Base-by-base conservation (phyloP, 2,888 invertebrate genomes). In the Rhagonycha fulva region DNA sequence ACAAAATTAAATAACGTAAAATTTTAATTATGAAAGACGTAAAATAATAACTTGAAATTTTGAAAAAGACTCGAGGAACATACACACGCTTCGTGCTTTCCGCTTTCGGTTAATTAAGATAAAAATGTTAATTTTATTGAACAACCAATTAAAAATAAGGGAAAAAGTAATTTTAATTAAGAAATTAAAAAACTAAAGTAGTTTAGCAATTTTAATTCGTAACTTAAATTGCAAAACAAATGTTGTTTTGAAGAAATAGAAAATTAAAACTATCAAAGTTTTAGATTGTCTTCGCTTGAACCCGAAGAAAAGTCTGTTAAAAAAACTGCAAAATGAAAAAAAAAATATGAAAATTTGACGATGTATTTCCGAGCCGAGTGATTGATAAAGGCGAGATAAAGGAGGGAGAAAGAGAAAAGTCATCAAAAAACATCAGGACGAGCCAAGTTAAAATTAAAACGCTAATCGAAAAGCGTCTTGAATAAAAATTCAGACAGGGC, bases 401-500 rank as follows among this genome's bases (percentile, higher is more conserved):
- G 80, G 80, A 80, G 79, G 81, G 80, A 79, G 80, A 80, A 80
- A 78, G 79, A 80, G 80, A 82, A 81, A 83, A 83, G 82, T 82
- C 82, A 83, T 83, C 82, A 81, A 82, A 83, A 83, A 83, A 82
- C 82, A 74, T 75, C 79, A 79, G 79, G 75, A 74, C 76, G 81
- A 79, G 81, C 80, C 77, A 81, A 81, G 80, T 84, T 83, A 82
- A 84, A 84, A 82, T 84, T 84, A 84, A 84, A 83, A 83, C 83
- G 84, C 83, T 85, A 85, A 85, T 85, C 85, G 85, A 85, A 83
- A 84, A 83, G 82, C 84, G 80, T 81, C 80, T 72, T 76, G 80
- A 79, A 81, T 80, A 80, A 80, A 81, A 81, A 80, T 79, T 75
- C 78, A 72, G 74, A 77, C 76, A 71, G 83, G 75, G 84, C 83